Percentiles rank a stretch among this genome's conserved stretches.
Evolutionary conservation across 2,113 vertebrate species (phyloP).

Genomic region (Riparia riparia): DNA sequence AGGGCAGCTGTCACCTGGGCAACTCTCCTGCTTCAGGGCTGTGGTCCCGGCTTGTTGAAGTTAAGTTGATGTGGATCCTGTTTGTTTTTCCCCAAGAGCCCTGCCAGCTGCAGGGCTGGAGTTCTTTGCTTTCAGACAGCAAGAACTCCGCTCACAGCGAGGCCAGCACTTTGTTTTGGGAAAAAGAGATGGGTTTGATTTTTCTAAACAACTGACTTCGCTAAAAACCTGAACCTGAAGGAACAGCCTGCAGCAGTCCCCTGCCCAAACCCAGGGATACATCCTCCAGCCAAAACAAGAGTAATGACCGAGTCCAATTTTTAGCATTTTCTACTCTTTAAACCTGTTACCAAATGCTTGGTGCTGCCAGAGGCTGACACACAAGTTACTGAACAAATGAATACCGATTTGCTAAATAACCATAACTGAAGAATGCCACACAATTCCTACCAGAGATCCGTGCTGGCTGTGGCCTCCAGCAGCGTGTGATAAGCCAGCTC

Average conservation of each 20-base stretch:
- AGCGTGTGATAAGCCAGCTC: constrained; percentile 89
- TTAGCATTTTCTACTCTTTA: not conserved
- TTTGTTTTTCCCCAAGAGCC: not conserved
- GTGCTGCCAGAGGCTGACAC: not conserved
- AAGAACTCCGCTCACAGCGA: not conserved
- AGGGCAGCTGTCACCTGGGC: not conserved
- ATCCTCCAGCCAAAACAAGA: not conserved
- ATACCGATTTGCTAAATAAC: rapidly evolving
- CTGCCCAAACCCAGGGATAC: not conserved
- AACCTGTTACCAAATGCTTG: not conserved
- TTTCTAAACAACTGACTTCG: not conserved
- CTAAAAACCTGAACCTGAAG: not conserved
- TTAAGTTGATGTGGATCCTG: no score
- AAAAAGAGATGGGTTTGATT: not conserved
- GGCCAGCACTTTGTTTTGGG: not conserved
- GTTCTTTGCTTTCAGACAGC: not conserved
- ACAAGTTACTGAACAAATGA: not conserved
- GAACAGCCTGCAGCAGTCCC: not conserved
- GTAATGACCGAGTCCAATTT: rapidly evolving
- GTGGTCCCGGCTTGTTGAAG: not conserved
- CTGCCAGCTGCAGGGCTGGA: not conserved
- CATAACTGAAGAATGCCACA: rapidly evolving
- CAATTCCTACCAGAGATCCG: constrained; percentile 84
- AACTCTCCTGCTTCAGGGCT: not conserved
- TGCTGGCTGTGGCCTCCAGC: constrained; percentile 87